Percentiles rank a stretch among this genome's conserved stretches.
phyloP scores from a whole-genome alignment of 2,888 invertebrate genomes.

The Chouioia cunea region DNA sequence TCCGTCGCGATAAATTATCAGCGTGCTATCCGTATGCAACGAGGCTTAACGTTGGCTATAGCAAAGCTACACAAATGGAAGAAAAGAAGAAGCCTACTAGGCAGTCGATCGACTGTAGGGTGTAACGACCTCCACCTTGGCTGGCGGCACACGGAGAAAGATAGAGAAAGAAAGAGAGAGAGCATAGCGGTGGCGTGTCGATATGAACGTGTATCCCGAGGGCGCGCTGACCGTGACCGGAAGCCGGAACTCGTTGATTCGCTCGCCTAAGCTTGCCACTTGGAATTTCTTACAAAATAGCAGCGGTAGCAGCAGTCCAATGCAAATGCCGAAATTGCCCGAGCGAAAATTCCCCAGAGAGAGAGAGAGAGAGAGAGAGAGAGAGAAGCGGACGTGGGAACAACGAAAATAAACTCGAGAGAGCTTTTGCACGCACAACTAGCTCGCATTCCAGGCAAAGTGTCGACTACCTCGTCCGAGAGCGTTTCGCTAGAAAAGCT shows the following conservation, averaged over 20 bases:
- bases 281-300: conserved; percentile 16
- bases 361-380: too few relatives aligned
- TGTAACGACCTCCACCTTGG: conserved; percentile 57
- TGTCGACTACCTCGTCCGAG: conserved; percentile 44
- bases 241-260: conserved; percentile 47
- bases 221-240: conserved; percentile 46
- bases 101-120: conserved; percentile 46
- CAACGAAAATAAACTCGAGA: conserved; percentile 40
- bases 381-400: conserved; percentile 37
- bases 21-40: not conserved
- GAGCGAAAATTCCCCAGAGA: conserved; percentile 37
- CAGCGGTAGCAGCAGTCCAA: not conserved
- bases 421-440: conserved; percentile 48
- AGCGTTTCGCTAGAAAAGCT: not conserved
- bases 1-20: conserved; percentile 10
- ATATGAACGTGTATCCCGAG: conserved; percentile 49
- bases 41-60: too few relatives aligned
- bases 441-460: conserved; percentile 58
- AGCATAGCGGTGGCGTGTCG: conserved; percentile 49
- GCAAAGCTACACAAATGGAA: conserved; percentile 5
- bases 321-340: too few relatives aligned
- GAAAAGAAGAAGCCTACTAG: conserved; percentile 2
- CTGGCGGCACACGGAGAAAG: too few relatives aligned
- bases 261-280: not conserved
- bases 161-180: too few relatives aligned